Conservation (phyloP, 1,140 invertebrate genomes). For the Pseudomyrmex sp. region DNA sequence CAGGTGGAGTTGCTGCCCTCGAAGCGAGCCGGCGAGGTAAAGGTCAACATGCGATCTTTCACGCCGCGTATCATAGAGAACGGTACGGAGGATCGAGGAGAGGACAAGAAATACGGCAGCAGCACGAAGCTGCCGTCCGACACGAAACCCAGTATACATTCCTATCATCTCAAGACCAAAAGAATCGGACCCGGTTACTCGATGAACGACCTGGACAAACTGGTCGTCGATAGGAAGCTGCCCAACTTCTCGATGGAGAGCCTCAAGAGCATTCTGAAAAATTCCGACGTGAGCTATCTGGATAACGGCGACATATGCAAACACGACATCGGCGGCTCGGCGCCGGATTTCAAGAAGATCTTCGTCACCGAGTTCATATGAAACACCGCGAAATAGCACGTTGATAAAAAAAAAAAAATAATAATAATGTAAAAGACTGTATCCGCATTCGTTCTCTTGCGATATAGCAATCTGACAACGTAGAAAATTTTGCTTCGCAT, state of each 20-base stretch:
- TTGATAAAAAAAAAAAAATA: neutral
- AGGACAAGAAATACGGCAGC: constrained; percentile 27
- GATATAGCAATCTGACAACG: neutral
- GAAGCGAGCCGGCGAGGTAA: constrained; percentile 75
- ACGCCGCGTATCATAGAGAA: constrained; percentile 81
- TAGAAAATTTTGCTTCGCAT: neutral
- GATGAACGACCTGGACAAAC: constrained; percentile 85
- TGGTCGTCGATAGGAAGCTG: constrained; percentile 64
- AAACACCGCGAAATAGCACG: neutral
- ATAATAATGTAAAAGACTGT: neutral
- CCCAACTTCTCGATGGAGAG: constrained; percentile 78
- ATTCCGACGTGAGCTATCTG: constrained; percentile 77
- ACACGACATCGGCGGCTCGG: constrained; percentile 84
- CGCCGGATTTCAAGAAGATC: constrained; percentile 86
- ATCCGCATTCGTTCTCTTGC: neutral
- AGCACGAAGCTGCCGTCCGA: constrained; percentile 43
- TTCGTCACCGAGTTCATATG: constrained; percentile 86
- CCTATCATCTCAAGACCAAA: constrained; percentile 76
- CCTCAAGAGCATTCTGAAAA: constrained; percentile 78
- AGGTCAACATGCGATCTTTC: constrained; percentile 81
- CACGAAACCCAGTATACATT: constrained; percentile 78
- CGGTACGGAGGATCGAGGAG: constrained; percentile 30
- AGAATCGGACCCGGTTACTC: constrained; percentile 82
- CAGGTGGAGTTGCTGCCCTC: constrained; percentile 77
- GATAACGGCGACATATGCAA: constrained; percentile 80